Percentiles rank a stretch among this genome's conserved stretches.
Evolutionary conservation across 2,113 vertebrate species (phyloP).

Genomic region (Sardina pilchardus): DNA sequence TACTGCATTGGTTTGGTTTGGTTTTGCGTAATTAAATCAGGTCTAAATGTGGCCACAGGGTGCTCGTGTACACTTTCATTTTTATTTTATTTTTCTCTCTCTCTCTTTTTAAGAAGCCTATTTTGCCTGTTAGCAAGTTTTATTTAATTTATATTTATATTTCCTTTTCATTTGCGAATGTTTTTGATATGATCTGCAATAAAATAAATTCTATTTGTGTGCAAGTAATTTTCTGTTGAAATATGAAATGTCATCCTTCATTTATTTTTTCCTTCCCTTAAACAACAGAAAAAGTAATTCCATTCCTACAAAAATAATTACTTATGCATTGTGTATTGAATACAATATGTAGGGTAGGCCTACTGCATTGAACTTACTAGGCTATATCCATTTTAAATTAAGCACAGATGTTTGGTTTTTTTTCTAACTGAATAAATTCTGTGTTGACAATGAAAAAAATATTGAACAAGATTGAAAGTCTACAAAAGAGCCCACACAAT

Average conservation of each 20-base stretch:
- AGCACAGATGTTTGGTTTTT: background rate
- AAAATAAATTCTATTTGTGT: background rate
- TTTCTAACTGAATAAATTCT: background rate
- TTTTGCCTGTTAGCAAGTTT: background rate
- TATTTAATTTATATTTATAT: background rate
- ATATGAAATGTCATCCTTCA: background rate
- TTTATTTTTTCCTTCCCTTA: background rate
- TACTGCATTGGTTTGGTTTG: background rate
- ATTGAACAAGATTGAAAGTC: background rate
- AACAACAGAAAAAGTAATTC: background rate
- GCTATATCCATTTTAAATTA: background rate
- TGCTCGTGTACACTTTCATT: background rate
- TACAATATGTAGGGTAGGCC: background rate
- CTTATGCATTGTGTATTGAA: background rate
- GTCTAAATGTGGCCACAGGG: background rate
- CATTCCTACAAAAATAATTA: background rate
- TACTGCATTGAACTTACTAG: background rate
- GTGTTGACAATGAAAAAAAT: background rate
- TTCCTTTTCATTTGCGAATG: background rate
- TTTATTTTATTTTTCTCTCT: background rate
- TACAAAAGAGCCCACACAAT: too few species aligned
- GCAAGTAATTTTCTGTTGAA: background rate
- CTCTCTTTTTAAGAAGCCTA: background rate
- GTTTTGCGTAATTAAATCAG: background rate
- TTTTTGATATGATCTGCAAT: background rate